Evolutionary conservation across 1,140 invertebrate species (phyloP).

Genomic region (Carcinoscorpius rotundicauda): DNA sequence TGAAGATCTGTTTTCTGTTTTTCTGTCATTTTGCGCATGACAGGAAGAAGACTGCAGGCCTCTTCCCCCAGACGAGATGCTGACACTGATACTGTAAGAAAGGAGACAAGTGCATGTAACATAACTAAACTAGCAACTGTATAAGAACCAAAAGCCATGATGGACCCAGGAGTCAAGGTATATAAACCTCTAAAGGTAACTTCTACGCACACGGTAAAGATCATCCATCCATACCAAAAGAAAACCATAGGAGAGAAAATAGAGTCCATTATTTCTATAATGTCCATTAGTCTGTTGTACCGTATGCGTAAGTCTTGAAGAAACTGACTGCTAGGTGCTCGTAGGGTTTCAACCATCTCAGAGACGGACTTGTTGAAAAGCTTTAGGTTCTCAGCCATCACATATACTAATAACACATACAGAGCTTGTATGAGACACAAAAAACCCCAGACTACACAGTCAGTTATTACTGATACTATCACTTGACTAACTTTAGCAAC

Average conservation of each 20-base stretch:
- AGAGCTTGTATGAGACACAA: too few species aligned
- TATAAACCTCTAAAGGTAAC: constrained; percentile 9
- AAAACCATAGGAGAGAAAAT: constrained; percentile 11
- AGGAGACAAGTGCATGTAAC: not conserved
- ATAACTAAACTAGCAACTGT: constrained; percentile 3
- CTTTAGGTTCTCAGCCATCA: too few species aligned
- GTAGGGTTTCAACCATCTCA: too few species aligned
- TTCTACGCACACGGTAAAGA: constrained; percentile 12
- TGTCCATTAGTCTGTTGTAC: not conserved
- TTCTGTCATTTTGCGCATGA: constrained; percentile 4
- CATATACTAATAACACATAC: too few species aligned
- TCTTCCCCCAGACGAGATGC: constrained; percentile 9
- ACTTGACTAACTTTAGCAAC: too few species aligned
- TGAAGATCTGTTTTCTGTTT: not conserved
- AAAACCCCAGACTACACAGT: too few species aligned
- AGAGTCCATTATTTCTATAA: constrained; percentile 3
- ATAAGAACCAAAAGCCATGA: not conserved
- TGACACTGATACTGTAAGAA: not conserved
- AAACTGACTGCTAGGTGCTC: too few species aligned
- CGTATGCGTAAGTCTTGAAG: too few species aligned
- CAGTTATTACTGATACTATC: too few species aligned
- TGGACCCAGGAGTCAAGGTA: not conserved
- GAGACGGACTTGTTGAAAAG: too few species aligned
- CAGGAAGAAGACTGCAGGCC: not conserved
- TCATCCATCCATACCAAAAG: constrained; percentile 5